Base-by-base conservation (phyloP, 2,888 invertebrate species). In the Ochlodes sylvanus region DNA sequence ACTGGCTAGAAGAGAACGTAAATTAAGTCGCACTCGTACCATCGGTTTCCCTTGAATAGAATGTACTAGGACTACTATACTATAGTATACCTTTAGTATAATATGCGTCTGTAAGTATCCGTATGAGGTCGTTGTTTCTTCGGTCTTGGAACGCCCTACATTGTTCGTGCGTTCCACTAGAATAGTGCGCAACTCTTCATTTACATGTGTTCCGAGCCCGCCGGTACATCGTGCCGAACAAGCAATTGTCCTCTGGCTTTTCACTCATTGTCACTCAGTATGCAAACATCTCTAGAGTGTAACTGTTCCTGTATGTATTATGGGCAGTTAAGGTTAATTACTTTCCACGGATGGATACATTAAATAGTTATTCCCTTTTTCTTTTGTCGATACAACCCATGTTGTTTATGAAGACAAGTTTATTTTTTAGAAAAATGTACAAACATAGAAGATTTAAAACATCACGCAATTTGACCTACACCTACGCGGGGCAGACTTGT, bases 211-310 rank as follows among this genome's bases (percentile, higher is more conserved):
- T 79, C 77, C 77, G 78, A 77, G 76, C 76, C 73, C 72, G 77
- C 78, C 82, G 78, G 79, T 81, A 73, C 79, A 80, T 82, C 80
- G 84, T 81, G 79, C 72, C 77, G 77, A 76, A 76, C 74, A 79
- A 77, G 72, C 79, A 75, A 82, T 80, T 82, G 81, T 87, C 84
- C 80, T 82, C 77, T 72, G 76, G 74, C 80, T 84, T 88, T 88
- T 87, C 85, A 84, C 86, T 86, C 79, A 81, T 88, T 88, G 82
- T 80, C 79, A 88, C 84, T 87, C 86, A 83, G 83, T 84, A 88
- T 89, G 88, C 77, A 82, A 86, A 88, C 81, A 76, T 71, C 70
- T 76, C 74, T 79, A 77, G 71, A 73, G 75, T 72, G 75, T 84
- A 84, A 84, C 84, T 80, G 82, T 84, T 82, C 74, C 68, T 70